These are phyloP conservation scores for Acanthoscelides obtectus DNA, from an alignment of 2,888 invertebrate species.

Conservation along the genomic window DNA sequence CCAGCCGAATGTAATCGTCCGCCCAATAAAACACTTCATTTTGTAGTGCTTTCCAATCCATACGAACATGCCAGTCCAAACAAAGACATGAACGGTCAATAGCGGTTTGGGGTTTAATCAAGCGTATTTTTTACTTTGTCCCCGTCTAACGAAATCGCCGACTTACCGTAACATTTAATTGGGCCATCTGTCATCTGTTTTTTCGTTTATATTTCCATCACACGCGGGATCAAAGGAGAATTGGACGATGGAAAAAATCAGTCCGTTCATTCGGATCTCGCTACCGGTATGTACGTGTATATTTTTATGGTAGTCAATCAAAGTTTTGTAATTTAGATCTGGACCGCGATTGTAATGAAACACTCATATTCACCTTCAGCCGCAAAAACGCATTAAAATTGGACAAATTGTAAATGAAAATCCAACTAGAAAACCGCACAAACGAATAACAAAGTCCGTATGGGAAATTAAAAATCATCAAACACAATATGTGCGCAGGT, in stretches of 20 bases:
- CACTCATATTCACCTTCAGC: conserved; percentile 37
- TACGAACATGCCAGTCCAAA: background rate
- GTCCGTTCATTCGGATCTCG: background rate
- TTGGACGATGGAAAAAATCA: background rate
- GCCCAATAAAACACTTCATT: background rate
- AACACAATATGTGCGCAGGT: conserved; percentile 9
- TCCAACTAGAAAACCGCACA: conserved; percentile 39
- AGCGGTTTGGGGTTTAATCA: background rate
- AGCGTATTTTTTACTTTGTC: background rate
- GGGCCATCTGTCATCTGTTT: background rate
- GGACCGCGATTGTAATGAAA: conserved; percentile 40
- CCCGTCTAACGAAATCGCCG: background rate
- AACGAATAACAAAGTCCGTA: conserved; percentile 35
- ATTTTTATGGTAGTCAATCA: conserved; percentile 27
- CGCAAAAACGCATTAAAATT: conserved; percentile 43
- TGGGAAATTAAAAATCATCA: conserved; percentile 17
- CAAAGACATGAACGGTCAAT: background rate
- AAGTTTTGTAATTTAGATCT: conserved; percentile 35
- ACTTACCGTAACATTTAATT: background rate
- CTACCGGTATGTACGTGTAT: background rate
- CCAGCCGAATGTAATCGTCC: background rate
- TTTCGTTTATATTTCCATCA: background rate
- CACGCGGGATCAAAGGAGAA: background rate
- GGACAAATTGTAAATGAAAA: conserved; percentile 42
- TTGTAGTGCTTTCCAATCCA: background rate